These are phyloP conservation scores for Drosophila eohydei DNA, from an alignment of 2,888 invertebrate species.

Conservation along the genomic window DNA sequence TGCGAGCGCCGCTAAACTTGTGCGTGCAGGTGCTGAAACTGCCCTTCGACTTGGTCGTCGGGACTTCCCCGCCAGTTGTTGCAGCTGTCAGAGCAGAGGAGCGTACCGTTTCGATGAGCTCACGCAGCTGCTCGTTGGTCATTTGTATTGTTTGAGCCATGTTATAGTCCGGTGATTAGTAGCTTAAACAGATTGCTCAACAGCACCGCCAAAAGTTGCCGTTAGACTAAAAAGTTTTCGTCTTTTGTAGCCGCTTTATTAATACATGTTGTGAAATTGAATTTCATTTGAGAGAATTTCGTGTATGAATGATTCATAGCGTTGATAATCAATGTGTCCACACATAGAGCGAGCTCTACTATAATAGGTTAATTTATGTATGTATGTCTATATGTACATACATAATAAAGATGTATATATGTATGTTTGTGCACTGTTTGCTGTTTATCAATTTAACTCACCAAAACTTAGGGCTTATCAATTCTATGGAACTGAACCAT, in stretches of 20 bases:
- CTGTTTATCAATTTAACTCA: not conserved
- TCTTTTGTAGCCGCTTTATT: not conserved
- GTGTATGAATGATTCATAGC: not conserved
- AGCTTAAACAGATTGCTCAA: not conserved
- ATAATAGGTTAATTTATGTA: not conserved
- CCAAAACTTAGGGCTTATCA: not conserved
- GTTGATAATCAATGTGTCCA: not conserved
- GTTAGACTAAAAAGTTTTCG: not conserved
- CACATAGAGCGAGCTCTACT: not conserved
- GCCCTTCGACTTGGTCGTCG: constrained; percentile 64
- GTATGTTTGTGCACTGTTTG: not conserved
- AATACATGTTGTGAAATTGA: not conserved
- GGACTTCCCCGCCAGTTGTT: not conserved
- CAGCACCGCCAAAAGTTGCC: not conserved
- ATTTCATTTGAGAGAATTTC: not conserved
- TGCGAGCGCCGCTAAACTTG: constrained; percentile 76
- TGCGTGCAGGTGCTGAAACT: constrained; percentile 76
- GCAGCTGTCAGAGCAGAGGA: not conserved
- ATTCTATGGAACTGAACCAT: not conserved
- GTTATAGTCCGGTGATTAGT: not conserved
- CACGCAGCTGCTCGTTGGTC: constrained; percentile 11
- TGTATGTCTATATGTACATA: not conserved
- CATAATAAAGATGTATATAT: not conserved
- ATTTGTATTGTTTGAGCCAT: constrained; percentile 16
- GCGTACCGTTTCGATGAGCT: constrained; percentile 11